These are phyloP conservation scores for Fulmarus glacialis DNA, from an alignment of 2,113 vertebrate species.

Conservation along the genomic window DNA sequence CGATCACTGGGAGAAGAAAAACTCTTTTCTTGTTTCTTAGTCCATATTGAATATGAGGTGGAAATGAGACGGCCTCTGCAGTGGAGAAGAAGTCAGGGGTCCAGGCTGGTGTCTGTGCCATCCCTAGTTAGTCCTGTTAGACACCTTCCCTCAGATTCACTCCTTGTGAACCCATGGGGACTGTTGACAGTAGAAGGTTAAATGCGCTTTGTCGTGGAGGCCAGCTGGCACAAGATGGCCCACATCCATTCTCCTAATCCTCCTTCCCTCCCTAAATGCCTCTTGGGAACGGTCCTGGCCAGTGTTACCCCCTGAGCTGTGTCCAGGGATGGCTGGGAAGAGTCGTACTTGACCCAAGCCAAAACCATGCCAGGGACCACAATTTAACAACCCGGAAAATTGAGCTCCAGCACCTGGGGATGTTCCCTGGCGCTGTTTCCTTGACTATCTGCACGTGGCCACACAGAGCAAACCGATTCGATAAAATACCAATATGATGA, in stretches of 20 bases:
- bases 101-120: background rate
- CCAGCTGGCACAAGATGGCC: slow-evolving; percentile 19
- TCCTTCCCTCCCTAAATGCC: background rate
- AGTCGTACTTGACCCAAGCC: slow-evolving; percentile 10
- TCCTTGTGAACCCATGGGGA: background rate
- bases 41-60: background rate
- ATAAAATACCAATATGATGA: background rate
- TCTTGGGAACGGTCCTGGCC: background rate
- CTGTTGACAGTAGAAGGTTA: background rate
- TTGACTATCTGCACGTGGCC: background rate
- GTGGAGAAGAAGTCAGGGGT: background rate
- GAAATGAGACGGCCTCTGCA: background rate
- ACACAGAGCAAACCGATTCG: background rate
- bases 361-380: background rate
- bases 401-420: slow-evolving; percentile 44
- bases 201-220: background rate
- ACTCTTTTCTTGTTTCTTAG: background rate
- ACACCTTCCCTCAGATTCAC: background rate
- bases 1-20: background rate
- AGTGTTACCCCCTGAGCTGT: background rate
- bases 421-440: background rate
- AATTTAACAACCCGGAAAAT: slow-evolving; percentile 33
- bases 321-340: slow-evolving; percentile 15
- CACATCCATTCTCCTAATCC: slow-evolving; percentile 10
- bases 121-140: background rate